Conservation (phyloP, 2,113 vertebrate genomes). For the Microtus oregoni region DNA sequence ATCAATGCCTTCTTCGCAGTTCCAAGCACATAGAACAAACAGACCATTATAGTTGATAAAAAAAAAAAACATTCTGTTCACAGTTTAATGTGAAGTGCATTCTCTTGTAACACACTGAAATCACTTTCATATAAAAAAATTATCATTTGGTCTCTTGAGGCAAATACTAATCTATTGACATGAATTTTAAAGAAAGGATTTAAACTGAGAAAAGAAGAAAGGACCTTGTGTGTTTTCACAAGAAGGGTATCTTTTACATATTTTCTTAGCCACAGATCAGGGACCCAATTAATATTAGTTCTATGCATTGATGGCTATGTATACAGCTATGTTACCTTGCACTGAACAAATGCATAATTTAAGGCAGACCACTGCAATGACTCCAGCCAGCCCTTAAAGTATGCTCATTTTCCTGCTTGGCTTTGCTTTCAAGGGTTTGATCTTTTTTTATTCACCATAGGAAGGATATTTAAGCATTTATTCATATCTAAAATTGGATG, state of each 20-base stretch:
- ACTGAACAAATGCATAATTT: not conserved
- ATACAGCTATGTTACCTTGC: not conserved
- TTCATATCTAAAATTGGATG: slow-evolving; percentile 39
- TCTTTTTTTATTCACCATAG: slow-evolving; percentile 1
- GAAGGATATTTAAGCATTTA: slow-evolving; percentile 42
- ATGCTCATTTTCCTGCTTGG: not conserved
- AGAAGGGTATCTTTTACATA: not conserved
- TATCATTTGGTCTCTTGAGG: slow-evolving; percentile 15
- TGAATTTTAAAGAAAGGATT: slow-evolving; percentile 40
- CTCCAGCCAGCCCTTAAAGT: not conserved
- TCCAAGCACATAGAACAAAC: not conserved
- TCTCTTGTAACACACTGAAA: slow-evolving; percentile 54
- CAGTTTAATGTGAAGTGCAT: slow-evolving; percentile 44
- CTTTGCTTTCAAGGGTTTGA: slow-evolving; percentile 25
- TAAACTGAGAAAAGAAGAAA: not conserved
- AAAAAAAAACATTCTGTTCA: not conserved
- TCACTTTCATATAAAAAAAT: slow-evolving; percentile 40
- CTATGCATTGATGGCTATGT: not conserved
- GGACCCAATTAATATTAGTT: not conserved
- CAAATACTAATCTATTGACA: not conserved
- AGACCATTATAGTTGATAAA: slow-evolving; percentile 2
- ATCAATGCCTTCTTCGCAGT: not conserved
- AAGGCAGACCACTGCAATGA: not conserved
- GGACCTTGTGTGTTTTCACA: not conserved
- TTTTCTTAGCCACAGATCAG: not conserved